Base-by-base conservation (phyloP, 2,797 vertebrate genomes). In the Pangasius macronema region DNA sequence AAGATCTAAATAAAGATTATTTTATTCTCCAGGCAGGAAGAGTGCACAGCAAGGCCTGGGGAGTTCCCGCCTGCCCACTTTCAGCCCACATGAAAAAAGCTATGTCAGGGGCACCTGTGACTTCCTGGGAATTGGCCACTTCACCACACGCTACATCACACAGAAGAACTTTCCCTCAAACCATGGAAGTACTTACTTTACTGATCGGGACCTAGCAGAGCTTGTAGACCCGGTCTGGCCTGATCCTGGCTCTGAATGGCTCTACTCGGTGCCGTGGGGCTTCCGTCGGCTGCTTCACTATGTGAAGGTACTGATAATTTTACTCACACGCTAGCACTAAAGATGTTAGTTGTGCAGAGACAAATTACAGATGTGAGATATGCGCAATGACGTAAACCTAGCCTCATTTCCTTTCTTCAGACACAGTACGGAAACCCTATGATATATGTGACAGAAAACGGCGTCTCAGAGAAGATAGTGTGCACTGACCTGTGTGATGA, bases 371-470 rank as follows among this genome's bases (percentile, higher is more conserved):
- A 85, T 33, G 33, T 42, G 39, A 73, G 24, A 51, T 67, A 36
- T 42, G 67, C 10, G 20, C 42, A 46, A 16, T 79, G 73, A 84
- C 16, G 13, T 80, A 39, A 72, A 61, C 51, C 51, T 22, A 59
- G 51, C 39, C 36, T 20, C 42, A 55, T 13, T 39, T 77, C 1
- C 89, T 75, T 90, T 86, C 70, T 68, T 88, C 91, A 99, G 98
- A 96, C 93, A 33, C 97, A 97, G 87, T 98, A 98, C 5, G 96
- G 96, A 84, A 96, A 97, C 91, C 97, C 97, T 16, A 93, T 95
- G 91, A 95, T 98, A 90, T 97, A 97, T 5, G 96, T 99, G 93
- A 98, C 96, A 77, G 97, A 98, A 92, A 99, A 98, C 1, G 97
- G 98, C 1, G 94, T 97, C 4, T 95, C 97, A 22, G 97, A 98